A percentile compares a stretch with the other conserved stretches of the same genome.
Conservation (phyloP, 1,140 invertebrate species). For the Drosophila saltans region DNA sequence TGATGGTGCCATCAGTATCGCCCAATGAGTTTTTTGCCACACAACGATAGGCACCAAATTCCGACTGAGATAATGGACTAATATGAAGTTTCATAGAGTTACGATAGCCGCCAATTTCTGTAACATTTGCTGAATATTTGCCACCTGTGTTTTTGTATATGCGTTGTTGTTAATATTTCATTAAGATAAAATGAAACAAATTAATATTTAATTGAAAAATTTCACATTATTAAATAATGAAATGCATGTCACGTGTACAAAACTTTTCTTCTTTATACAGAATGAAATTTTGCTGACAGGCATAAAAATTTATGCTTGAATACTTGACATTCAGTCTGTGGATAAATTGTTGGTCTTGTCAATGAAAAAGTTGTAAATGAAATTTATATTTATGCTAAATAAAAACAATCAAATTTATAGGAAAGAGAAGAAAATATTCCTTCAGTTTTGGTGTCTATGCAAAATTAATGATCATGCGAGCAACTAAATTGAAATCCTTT, state of each 20-base stretch:
- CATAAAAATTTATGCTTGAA: conserved; percentile 65
- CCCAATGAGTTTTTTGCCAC: conserved; percentile 95
- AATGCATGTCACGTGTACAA: conserved; percentile 63
- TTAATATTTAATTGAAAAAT: conserved; percentile 73
- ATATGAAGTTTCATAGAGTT: conserved; percentile 91
- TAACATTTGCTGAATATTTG: conserved; percentile 88
- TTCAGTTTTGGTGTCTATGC: not conserved
- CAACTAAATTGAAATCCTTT: conserved; percentile 12
- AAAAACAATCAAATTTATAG: no score
- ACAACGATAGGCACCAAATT: conserved; percentile 93
- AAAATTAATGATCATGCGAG: conserved; percentile 21
- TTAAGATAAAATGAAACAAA: conserved; percentile 64
- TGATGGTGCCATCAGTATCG: conserved; percentile 93
- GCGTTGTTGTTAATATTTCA: conserved; percentile 58
- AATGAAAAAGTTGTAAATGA: conserved; percentile 69
- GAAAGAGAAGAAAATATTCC: not conserved
- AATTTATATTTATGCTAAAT: conserved; percentile 37
- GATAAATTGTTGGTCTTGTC: conserved; percentile 52
- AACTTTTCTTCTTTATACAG: conserved; percentile 16
- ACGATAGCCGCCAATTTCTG: conserved; percentile 88
- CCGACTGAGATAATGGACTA: conserved; percentile 86
- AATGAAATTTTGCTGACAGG: conserved; percentile 48
- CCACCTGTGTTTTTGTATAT: conserved; percentile 86
- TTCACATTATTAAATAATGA: conserved; percentile 75
- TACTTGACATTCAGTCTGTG: conserved; percentile 41